These are phyloP conservation scores for Heterodera carotae DNA, from an alignment of 1,140 invertebrate species.

Conservation along the genomic window DNA sequence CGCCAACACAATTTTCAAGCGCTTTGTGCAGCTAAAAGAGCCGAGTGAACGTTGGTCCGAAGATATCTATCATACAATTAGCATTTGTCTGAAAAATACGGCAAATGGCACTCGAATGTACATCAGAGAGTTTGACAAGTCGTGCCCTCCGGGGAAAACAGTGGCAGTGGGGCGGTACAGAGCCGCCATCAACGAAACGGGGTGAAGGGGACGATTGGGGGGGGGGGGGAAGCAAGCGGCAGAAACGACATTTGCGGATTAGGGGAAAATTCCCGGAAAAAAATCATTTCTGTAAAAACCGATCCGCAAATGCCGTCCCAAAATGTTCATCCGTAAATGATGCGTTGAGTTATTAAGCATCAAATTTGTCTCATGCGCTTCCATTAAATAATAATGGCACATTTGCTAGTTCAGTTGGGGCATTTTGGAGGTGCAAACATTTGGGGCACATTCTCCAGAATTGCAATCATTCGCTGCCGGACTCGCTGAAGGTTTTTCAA, in stretches of 20 bases:
- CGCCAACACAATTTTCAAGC: neutral
- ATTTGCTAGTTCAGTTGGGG: slow-evolving; percentile 55
- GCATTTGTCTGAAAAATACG: neutral
- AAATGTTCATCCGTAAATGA: too few species aligned
- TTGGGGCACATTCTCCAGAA: slow-evolving; percentile 51
- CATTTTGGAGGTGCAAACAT: slow-evolving; percentile 62
- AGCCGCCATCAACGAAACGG: slow-evolving; percentile 61
- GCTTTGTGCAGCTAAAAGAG: neutral
- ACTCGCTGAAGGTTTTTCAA: slow-evolving; percentile 54
- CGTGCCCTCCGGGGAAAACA: slow-evolving; percentile 27
- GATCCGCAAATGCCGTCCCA: too few species aligned
- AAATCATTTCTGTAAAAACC: too few species aligned
- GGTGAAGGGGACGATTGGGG: slow-evolving; percentile 28
- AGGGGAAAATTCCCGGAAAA: too few species aligned
- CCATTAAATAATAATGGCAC: neutral
- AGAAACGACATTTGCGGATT: neutral
- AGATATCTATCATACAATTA: neutral
- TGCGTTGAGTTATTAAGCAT: slow-evolving; percentile 9
- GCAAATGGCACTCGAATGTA: neutral
- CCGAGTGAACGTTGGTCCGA: neutral
- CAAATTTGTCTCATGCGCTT: neutral
- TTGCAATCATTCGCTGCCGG: slow-evolving; percentile 64
- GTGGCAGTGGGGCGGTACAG: slow-evolving; percentile 57
- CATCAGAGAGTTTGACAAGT: neutral
- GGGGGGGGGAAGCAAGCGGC: too few species aligned